Evolutionary conservation across 1,140 invertebrate genomes (phyloP), one percentile per base, ranked within the genome.

Genomic region (Lepidurus apus): DNA sequence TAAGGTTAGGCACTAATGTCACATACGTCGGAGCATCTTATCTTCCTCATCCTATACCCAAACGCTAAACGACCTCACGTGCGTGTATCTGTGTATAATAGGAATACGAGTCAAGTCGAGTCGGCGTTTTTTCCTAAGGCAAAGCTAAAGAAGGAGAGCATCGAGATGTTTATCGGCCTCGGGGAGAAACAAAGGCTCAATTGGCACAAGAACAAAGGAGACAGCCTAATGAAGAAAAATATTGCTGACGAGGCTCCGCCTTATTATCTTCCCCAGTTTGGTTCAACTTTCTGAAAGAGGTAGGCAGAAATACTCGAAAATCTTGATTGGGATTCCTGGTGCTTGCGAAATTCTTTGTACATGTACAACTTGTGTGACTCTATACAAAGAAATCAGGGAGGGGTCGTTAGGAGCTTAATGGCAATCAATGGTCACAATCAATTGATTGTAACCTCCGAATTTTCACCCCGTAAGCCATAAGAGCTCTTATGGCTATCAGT

Each of bases 211-310:
- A 21, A 65, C 53, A 65, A 65, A 65, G 21, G 34, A 34, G 53
- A 21, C 53, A 21, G 53, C 53, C 53, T 65, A 65, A 65, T 65
- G 53, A 65, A 65, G 53, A 65, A 65, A 65, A 65, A 65, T 65
- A 65, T 65, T 65, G 53, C 53, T 65, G 53, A 65, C 53, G 53
- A 65, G 7, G 53, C n/a, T 65, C 6, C 21, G 53, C 53, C 53
- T 65, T 65, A 65, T 65, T 65, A 65, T n/a, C 53, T 7, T 7
- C 13, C 6, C 21, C 53, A 65, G 53, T 65, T 65, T n/a, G 17
- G 21, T 65, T 65, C 17, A n/a, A 13, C 7, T 65, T 65, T 17
- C 13, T 21, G 6, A 13, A 17, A 65, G 13, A 17, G 53, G 34
- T 34, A 4, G 34, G 34, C 34, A 34, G 34, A 34, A 4, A 34